Conservation (phyloP, 2,113 vertebrate genomes). For the Casuarius casuarius region DNA sequence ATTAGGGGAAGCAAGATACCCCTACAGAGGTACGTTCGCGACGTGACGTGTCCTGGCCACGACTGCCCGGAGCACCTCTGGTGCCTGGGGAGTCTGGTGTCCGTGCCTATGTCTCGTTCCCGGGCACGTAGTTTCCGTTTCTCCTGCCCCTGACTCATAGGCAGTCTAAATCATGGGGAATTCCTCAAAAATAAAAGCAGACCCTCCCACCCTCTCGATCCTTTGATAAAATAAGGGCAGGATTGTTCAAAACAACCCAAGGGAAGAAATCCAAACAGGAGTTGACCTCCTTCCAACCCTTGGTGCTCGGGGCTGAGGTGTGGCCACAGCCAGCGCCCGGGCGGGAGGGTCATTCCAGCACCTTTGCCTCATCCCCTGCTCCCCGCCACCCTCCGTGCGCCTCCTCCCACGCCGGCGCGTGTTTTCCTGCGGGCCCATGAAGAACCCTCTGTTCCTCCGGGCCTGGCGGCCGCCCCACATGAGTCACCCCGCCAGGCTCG, state of each 20-base stretch:
- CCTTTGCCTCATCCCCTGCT: constrained; percentile 9
- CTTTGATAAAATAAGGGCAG: neutral
- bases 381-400: neutral
- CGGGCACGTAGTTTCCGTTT: neutral
- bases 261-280: neutral
- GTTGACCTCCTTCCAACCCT: neutral
- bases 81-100: neutral
- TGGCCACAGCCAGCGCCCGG: neutral
- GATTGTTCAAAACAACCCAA: constrained; percentile 12
- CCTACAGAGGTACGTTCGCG: neutral
- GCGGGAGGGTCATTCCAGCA: neutral
- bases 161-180: neutral
- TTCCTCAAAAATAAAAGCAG: constrained; percentile 4
- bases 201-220: fast-evolving
- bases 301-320: neutral
- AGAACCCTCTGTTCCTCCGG: constrained; percentile 18
- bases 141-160: neutral
- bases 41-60: fast-evolving
- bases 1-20: fast-evolving
- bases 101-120: neutral
- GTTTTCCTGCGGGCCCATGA: neutral
- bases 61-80: fast-evolving
- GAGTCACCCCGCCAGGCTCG: neutral
- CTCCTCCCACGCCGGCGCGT: neutral
- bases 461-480: neutral